Evolutionary conservation across 1,140 invertebrate genomes (phyloP), one percentile per base, ranked within the genome.

Genomic region (Trachymyrmex cornetzi): DNA sequence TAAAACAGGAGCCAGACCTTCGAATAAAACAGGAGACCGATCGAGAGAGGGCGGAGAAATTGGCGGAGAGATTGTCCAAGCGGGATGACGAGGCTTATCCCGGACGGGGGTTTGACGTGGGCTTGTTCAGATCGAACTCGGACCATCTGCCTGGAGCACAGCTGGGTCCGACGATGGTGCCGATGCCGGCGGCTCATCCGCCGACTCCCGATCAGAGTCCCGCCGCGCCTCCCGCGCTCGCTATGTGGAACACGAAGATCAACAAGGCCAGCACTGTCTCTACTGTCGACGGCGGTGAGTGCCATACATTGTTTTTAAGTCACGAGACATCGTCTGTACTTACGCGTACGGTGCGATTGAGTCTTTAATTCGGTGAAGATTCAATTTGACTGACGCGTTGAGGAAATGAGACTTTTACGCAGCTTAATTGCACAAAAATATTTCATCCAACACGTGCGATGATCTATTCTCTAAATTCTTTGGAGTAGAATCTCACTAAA

Each of bases 1-100:
- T 97, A 93, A 97, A 97, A 92, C 96, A 96, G 92, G 96, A 97
- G 92, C 96, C 96, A 34, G 89, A 97, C 96, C 95, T 97, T 82
- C 95, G 96, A 91, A 96, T 97, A 93, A 97, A 97, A 92, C 96
- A 94, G 50, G 84, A 94, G 14, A 92, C 89, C 59, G 95, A 96
- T 89, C 95, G 96, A 55, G 96, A 96, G 61, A 94, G 94, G 64
- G 93, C 92, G 24, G 95, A 95, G 14, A 95, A 94, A 87, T 87
- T 95, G 75, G 93, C 94, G 0, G 96, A 96, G 81, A 95, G 95
- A 88, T 94, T 95, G 12, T 94, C 94, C 22, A 69, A 16, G n/a
- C 66, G 66, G 38, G 66, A 69, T 16, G 92, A 93, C 30, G 95
- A 95, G 44, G 91, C 92, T 30, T 94, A 95, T 84, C 91, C 91